A percentile compares a stretch with the other conserved stretches of the same genome.
These are phyloP conservation scores for Eidolon dupreanum DNA, from an alignment of 2,797 vertebrate genomes.

Conservation along the genomic window DNA sequence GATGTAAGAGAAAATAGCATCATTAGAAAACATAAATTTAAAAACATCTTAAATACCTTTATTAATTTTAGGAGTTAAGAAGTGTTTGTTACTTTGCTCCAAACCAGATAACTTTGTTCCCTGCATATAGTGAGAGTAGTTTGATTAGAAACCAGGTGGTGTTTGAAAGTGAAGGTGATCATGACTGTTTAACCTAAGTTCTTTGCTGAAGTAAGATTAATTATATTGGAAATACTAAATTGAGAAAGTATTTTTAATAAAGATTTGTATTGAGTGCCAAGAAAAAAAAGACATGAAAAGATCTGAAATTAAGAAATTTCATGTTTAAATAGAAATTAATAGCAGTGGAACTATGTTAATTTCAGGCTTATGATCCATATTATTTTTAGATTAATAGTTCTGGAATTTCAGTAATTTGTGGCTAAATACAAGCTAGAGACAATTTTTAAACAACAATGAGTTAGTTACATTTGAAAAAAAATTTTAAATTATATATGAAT, in stretches of 20 bases:
- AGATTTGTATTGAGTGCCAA: not conserved
- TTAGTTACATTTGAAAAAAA: slow-evolving; percentile 41
- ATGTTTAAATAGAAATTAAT: slow-evolving; percentile 13
- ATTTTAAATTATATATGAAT: not conserved
- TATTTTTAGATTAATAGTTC: slow-evolving; percentile 27
- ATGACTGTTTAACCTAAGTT: not conserved
- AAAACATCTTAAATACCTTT: slow-evolving; percentile 51
- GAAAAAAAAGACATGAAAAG: slow-evolving; percentile 35
- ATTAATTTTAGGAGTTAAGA: slow-evolving; percentile 70
- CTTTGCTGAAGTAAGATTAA: slow-evolving; percentile 24
- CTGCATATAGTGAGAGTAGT: not conserved
- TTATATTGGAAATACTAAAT: slow-evolving; percentile 54
- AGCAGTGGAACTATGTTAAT: not conserved
- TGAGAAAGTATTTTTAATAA: slow-evolving; percentile 62
- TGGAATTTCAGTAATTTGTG: slow-evolving; percentile 21
- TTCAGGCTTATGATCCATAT: not conserved
- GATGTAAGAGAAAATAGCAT: not conserved
- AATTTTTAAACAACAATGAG: slow-evolving; percentile 20
- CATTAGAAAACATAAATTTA: slow-evolving; percentile 37
- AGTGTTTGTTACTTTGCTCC: not conserved
- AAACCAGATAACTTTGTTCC: slow-evolving; percentile 52
- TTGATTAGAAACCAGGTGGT: not conserved
- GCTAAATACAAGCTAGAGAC: not conserved
- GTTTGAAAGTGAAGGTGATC: not conserved
- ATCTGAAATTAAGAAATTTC: slow-evolving; percentile 19